A percentile compares a stretch with the other conserved stretches of the same genome.
Conservation (phyloP, 1,140 invertebrate species). For the Drosophila funebris region DNA sequence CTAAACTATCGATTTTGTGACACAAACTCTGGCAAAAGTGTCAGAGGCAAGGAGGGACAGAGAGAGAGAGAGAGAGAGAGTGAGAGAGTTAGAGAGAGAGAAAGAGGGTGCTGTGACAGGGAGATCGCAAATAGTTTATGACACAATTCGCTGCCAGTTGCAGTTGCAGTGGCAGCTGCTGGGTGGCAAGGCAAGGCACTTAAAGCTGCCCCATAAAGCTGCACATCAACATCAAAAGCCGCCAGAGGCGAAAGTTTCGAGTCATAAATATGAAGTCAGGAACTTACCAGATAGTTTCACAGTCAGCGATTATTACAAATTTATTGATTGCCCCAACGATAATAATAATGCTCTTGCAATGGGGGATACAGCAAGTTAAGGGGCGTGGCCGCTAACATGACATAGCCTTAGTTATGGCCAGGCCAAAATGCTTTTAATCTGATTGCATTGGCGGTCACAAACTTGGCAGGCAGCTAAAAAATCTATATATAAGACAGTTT, state of each 20-base stretch:
- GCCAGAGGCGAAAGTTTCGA: slow-evolving; percentile 65
- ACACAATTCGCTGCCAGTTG: slow-evolving; percentile 47
- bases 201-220: slow-evolving; percentile 24
- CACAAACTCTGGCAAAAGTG: slow-evolving; percentile 36
- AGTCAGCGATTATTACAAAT: slow-evolving; percentile 78
- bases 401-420: neutral
- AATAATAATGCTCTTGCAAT: slow-evolving; percentile 49
- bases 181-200: slow-evolving; percentile 10
- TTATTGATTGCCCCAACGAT: slow-evolving; percentile 68
- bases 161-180: neutral
- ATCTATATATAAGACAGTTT: slow-evolving; percentile 48
- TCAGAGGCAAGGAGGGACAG: slow-evolving; percentile 6
- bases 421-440: slow-evolving; percentile 75
- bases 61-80: neutral
- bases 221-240: slow-evolving; percentile 32
- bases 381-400: slow-evolving; percentile 22
- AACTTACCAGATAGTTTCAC: slow-evolving; percentile 69
- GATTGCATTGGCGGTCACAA: slow-evolving; percentile 69
- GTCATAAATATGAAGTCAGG: slow-evolving; percentile 69
- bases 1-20: slow-evolving; percentile 74
- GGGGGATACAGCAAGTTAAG: neutral
- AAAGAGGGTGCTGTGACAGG: slow-evolving; percentile 10
- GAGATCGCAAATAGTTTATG: slow-evolving; percentile 39
- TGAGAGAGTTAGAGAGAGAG: neutral
- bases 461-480: slow-evolving; percentile 39